phyloP scores from a whole-genome alignment of 2,888 invertebrate genomes.

The Cistogaster globosa region DNA sequence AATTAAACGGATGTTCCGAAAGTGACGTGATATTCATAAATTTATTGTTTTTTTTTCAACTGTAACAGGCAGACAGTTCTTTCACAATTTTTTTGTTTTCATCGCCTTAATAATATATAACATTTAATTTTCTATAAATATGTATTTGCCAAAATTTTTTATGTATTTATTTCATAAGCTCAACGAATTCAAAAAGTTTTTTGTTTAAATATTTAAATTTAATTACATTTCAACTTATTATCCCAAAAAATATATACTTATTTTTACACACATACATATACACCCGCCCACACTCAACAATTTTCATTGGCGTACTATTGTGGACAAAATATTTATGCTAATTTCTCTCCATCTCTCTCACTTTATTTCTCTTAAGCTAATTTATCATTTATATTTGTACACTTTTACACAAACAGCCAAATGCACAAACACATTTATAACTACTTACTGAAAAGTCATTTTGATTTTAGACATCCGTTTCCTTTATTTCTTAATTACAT shows the following conservation, averaged over 20 bases:
- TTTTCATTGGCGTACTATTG: background rate
- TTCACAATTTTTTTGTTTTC: too few species aligned
- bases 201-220: too few species aligned
- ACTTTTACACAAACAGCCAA: background rate
- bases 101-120: too few species aligned
- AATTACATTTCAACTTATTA: too few species aligned
- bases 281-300: background rate
- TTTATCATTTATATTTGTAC: constrained; percentile 11
- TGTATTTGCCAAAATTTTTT: too few species aligned
- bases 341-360: background rate
- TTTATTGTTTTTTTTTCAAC: too few species aligned
- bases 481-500: constrained; percentile 66
- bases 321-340: constrained; percentile 17
- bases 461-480: constrained; percentile 63
- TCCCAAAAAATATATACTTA: background rate
- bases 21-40: too few species aligned
- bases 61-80: too few species aligned
- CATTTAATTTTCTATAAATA: too few species aligned
- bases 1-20: too few species aligned
- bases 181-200: too few species aligned
- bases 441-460: constrained; percentile 54
- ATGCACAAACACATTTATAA: constrained; percentile 1
- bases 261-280: background rate
- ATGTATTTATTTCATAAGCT: too few species aligned
- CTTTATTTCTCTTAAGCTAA: background rate